phyloP scores from a whole-genome alignment of 1,140 invertebrate genomes.

The Zaprionus camerounensis region DNA sequence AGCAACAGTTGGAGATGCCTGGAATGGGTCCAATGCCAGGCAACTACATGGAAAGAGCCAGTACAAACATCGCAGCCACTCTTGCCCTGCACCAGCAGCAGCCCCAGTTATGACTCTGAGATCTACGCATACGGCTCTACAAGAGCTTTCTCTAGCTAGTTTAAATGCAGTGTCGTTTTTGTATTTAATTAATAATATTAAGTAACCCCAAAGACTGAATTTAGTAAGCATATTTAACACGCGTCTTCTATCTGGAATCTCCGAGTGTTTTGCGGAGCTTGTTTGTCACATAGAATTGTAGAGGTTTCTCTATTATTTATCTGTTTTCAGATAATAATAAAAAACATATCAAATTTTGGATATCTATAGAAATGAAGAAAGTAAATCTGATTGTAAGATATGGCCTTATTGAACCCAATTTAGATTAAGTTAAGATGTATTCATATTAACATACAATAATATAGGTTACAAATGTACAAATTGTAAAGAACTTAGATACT shows the following conservation, averaged over 20 bases:
- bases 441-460: conserved; percentile 32
- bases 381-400: conserved; percentile 40
- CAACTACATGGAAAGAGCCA: conserved; percentile 58
- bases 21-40: conserved; percentile 59
- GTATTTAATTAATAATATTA: conserved; percentile 42
- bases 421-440: background rate
- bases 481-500: conserved; percentile 68
- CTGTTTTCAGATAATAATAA: conserved; percentile 28
- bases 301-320: background rate
- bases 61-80: conserved; percentile 67
- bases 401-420: conserved; percentile 9
- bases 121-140: conserved; percentile 80
- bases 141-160: conserved; percentile 81
- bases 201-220: conserved; percentile 78
- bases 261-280: conserved; percentile 12
- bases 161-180: conserved; percentile 38
- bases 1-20: conserved; percentile 64
- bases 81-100: conserved; percentile 72
- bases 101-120: conserved; percentile 84
- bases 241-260: conserved; percentile 47
- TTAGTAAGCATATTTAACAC: conserved; percentile 63
- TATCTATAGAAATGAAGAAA: conserved; percentile 16
- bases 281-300: conserved; percentile 3
- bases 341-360: conserved; percentile 4
- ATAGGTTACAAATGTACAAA: conserved; percentile 58